Evolutionary conservation across 2,113 vertebrate genomes (phyloP).

Genomic region (Mesitornis unicolor): DNA sequence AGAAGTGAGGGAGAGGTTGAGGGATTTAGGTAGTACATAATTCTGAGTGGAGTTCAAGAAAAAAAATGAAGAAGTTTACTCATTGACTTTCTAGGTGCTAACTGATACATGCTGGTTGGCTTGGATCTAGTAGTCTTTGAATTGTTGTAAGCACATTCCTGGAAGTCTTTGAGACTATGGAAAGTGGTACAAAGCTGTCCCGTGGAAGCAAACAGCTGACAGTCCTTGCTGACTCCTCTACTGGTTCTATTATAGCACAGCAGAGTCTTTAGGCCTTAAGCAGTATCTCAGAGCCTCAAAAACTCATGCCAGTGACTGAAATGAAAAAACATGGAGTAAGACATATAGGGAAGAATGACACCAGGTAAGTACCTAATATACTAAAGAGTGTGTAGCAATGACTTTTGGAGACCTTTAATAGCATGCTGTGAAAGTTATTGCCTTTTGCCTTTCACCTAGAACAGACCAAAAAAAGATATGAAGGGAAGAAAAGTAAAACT

Average conservation of each 20-base stretch:
- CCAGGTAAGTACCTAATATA: background rate
- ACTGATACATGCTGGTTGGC: rapidly evolving
- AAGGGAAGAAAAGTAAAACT: background rate
- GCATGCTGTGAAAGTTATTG: background rate
- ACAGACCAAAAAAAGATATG: background rate
- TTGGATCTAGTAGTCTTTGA: background rate
- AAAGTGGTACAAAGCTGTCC: background rate
- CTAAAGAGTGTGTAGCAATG: background rate
- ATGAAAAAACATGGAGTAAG: background rate
- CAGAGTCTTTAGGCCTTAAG: background rate
- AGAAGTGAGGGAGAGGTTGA: background rate
- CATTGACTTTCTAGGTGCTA: background rate
- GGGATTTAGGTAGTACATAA: background rate
- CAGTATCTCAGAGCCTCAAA: background rate
- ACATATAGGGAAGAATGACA: background rate
- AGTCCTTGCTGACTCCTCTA: background rate
- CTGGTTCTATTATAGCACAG: background rate
- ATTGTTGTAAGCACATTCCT: background rate
- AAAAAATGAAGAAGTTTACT: background rate
- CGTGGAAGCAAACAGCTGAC: background rate
- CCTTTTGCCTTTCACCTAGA: background rate
- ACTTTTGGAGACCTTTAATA: background rate
- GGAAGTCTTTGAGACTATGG: background rate
- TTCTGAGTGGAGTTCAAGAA: background rate
- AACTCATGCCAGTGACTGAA: background rate